Conservation (phyloP, 2,888 invertebrate genomes). For the Cosmia pyralina region DNA sequence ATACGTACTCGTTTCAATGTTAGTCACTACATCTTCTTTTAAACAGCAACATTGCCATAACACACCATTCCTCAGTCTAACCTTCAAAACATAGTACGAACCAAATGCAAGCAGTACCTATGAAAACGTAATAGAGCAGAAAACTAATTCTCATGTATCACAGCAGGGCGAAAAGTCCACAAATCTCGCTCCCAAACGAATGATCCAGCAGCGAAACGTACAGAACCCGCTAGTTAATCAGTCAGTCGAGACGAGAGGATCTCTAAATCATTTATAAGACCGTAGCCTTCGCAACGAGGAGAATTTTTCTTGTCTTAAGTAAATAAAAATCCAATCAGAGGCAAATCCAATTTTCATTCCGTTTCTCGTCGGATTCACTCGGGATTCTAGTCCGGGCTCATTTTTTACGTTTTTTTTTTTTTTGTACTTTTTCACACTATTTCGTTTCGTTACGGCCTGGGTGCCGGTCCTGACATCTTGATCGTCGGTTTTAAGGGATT, state of each 20-base stretch:
- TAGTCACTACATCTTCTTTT: too few relatives aligned
- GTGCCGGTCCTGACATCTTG: conserved; percentile 52
- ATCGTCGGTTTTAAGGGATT: conserved; percentile 33
- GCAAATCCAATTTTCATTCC: conserved; percentile 90
- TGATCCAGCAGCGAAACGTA: conserved; percentile 53
- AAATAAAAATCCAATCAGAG: conserved; percentile 90
- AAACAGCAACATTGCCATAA: too few relatives aligned
- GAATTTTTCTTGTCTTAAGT: conserved; percentile 90
- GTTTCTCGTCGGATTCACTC: conserved; percentile 83
- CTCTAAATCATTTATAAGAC: conserved; percentile 88
- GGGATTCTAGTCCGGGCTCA: conserved; percentile 79
- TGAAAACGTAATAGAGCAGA: conserved; percentile 37
- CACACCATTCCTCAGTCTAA: too few relatives aligned
- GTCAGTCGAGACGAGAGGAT: conserved; percentile 70
- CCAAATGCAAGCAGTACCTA: not conserved
- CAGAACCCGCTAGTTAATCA: conserved; percentile 76
- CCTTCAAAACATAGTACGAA: not conserved
- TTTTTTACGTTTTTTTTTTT: conserved; percentile 78
- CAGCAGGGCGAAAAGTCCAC: conserved; percentile 38
- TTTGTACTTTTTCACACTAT: conserved; percentile 85
- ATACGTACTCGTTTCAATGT: too few relatives aligned
- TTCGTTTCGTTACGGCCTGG: conserved; percentile 70
- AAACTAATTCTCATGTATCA: conserved; percentile 52
- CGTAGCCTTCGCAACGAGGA: conserved; percentile 71
- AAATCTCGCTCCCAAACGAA: conserved; percentile 54